Conservation (phyloP, 2,113 vertebrate genomes). For the Hypomesus transpacificus region DNA sequence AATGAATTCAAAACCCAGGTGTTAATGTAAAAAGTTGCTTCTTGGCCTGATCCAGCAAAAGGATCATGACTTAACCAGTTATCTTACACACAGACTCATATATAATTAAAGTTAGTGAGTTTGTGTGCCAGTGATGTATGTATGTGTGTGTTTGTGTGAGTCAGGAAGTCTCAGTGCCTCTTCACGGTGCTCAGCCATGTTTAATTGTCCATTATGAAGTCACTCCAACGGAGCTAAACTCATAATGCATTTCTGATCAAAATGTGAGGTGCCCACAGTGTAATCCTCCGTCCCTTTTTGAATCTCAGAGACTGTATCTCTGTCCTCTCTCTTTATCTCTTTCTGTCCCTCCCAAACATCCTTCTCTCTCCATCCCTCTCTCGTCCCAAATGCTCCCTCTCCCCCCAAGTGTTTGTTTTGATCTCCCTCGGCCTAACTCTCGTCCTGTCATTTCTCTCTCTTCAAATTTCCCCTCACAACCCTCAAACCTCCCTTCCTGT, state of each 20-base stretch:
- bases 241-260: constrained; percentile 53
- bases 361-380: constrained; percentile 1
- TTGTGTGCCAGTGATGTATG: constrained; percentile 1
- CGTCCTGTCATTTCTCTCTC: constrained; percentile 3
- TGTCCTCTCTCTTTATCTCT: not conserved
- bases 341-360: constrained; percentile 3
- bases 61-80: too few species aligned
- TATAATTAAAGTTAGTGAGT: not conserved
- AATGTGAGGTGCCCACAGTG: constrained; percentile 42
- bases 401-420: constrained; percentile 3
- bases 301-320: constrained; percentile 24
- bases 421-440: not conserved
- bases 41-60: too few species aligned
- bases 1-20: too few species aligned
- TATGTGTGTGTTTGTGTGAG: constrained; percentile 14
- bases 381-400: constrained; percentile 5
- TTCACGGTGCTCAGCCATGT: constrained; percentile 34
- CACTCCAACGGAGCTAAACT: constrained; percentile 45
- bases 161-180: constrained; percentile 24
- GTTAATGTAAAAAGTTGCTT: too few species aligned
- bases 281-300: constrained; percentile 11
- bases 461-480: not conserved
- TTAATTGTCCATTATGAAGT: constrained; percentile 58
- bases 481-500: not conserved
- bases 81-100: not conserved